Conservation (phyloP, 2,888 invertebrate genomes). For the Epinotia bilunana region DNA sequence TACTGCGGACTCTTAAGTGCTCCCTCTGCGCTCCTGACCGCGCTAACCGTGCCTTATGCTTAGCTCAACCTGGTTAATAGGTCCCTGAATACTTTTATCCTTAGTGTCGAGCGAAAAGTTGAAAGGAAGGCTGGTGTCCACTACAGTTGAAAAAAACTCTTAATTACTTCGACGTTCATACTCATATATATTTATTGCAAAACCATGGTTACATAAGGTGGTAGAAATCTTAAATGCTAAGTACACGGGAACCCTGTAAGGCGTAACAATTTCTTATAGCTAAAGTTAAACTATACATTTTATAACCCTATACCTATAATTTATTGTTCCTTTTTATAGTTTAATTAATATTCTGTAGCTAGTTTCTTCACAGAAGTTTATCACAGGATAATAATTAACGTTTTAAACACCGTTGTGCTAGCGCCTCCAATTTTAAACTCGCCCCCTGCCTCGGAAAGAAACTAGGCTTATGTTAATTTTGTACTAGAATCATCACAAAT, state of each 20-base stretch:
- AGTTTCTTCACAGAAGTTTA: not conserved
- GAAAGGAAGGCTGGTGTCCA: not conserved
- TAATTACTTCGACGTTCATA: not conserved
- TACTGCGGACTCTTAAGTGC: no score
- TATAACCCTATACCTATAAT: no score
- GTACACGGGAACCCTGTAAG: no score
- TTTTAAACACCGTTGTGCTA: not conserved
- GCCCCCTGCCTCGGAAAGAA: constrained; percentile 35
- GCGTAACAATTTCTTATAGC: no score
- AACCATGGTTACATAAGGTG: no score
- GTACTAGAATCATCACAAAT: constrained; percentile 74
- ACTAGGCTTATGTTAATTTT: constrained; percentile 66
- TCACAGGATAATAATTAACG: not conserved
- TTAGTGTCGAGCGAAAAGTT: not conserved
- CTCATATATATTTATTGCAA: no score
- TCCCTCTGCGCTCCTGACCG: constrained; percentile 41
- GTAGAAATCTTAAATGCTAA: no score
- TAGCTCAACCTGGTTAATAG: constrained; percentile 8
- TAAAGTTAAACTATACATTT: no score
- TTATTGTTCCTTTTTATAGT: no score
- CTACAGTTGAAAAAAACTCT: not conserved
- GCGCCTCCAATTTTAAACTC: constrained; percentile 18
- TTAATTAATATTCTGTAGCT: not conserved
- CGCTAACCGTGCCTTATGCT: constrained; percentile 36
- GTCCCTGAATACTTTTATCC: not conserved